Base-by-base conservation (phyloP, 53 echinoderm and acorn worm species). In the Mesocentrotus franciscanus region DNA sequence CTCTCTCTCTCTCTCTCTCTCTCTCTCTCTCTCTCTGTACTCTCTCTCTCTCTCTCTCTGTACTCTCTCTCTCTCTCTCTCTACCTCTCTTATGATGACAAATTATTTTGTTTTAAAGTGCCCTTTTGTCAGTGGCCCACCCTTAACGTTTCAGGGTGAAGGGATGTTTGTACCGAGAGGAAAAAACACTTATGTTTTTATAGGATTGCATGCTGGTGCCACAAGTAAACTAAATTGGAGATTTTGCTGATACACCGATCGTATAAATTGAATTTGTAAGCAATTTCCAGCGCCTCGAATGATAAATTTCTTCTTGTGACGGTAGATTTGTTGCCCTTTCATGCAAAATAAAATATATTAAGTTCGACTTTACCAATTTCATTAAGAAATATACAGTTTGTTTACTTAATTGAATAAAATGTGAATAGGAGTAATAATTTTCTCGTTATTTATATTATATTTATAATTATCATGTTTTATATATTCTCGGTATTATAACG, bases 141-240 rank as follows among this genome's bases (percentile, higher is more conserved):
- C 74, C 74, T 74, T 26, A 74, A 29, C 10, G 74, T 30, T 29
- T 75, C 2, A 27, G 32, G 30, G 75, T n/a, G 75, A 75, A 26
- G 32, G 32, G n/a, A 75, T 75, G 29, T 29, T 75, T 29, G 75
- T 75, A 32, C n/a, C 11, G 32, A 29, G 32, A 75, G 75, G 75
- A 75, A 75, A 75, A 75, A 75, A 75, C 75, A 75, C 75, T 75
- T 75, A 75, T 32, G 75, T 75, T 75, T 75, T 75, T 75, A 75
- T 32, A 75, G 29, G 75, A 2, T 75, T 75, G 32, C 12, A 75
- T 75, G 29, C 75, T 75, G 75, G 32, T 75, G 75, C 75, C 75
- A 75, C 32, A 75, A 75, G 29, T n/a, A 75, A 11, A 8, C 75
- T 75, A 75, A 75, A 75, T 75, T 75, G 29, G 32, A 75, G 75